A percentile compares a stretch with the other conserved stretches of the same genome.
phyloP scores from a whole-genome alignment of 2,113 vertebrate genomes.

The Syngnathus scovelli region DNA sequence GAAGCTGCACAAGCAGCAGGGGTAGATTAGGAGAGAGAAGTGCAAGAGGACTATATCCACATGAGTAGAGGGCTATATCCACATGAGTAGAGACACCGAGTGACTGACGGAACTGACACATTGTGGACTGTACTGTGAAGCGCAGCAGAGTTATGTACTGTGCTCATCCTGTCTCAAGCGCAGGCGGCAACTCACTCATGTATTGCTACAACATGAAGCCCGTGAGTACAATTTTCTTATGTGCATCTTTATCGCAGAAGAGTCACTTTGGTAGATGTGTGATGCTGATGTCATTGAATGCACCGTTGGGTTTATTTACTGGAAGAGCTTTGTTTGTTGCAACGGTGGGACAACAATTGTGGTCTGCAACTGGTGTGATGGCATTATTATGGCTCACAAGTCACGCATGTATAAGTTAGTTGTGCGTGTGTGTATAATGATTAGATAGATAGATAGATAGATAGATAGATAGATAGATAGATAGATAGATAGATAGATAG shows the following conservation, averaged over 20 bases:
- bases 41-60: slow-evolving; percentile 57
- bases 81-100: slow-evolving; percentile 51
- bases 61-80: slow-evolving; percentile 54
- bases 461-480: no score
- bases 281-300: not conserved
- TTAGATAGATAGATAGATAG: no score
- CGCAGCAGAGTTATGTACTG: slow-evolving; percentile 82
- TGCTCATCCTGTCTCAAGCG: slow-evolving; percentile 83
- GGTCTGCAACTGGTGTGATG: not conserved
- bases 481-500: not conserved
- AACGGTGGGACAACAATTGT: not conserved
- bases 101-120: slow-evolving; percentile 37
- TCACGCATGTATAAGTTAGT: not conserved
- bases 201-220: slow-evolving; percentile 94
- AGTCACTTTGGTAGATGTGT: not conserved
- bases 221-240: slow-evolving; percentile 69
- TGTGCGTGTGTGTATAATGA: no score
- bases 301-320: slow-evolving; percentile 12
- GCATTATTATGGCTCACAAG: not conserved
- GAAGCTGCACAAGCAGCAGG: slow-evolving; percentile 80
- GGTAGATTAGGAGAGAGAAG: slow-evolving; percentile 70
- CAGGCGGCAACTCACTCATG: slow-evolving; percentile 85
- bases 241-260: not conserved
- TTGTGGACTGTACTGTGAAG: slow-evolving; percentile 62
- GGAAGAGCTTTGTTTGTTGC: slow-evolving; percentile 1